Evolutionary conservation across 2,888 invertebrate genomes (phyloP), one percentile per base, ranked within the genome.

Genomic region (Pterostichus madidus): DNA sequence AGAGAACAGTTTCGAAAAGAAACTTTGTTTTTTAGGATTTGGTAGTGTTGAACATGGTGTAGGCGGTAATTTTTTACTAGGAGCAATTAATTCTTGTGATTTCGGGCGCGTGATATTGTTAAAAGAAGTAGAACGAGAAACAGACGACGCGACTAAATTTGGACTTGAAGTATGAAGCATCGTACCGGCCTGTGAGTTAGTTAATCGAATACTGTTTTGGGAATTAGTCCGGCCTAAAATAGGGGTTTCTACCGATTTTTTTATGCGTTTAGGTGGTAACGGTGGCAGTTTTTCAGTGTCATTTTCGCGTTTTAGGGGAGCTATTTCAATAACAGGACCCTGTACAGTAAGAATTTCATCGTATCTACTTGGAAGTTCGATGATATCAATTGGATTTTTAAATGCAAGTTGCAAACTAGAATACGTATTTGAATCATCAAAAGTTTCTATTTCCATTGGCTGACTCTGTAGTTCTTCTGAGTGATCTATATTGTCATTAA

Each of bases 391-490:
- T 0, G 96, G 96, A 89, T 97, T 96, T 89, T 94, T 96, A 90
- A 96, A 96, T 0, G 97, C 97, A 87, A 96, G 91, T 87, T 97
- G 97, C 78, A 97, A 90, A 87, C 96, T 96, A 0, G 96, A 95
- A 87, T 97, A 97, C 0, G 96, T 96, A 83, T 95, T 94, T 44
- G 94, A 92, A 86, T 96, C 96, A 87, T 95, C 94, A 84, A 95
- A 95, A 53, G 93, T 93, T 56, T 94, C 94, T 0, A 91, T 86
- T 61, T 94, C 94, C 88, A 91, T 90, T 8, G 90, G 89, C 61
- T 84, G 82, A 11, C 80, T 77, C 39, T 84, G 84, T 31, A 86
- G 85, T 7, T 83, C 52, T n/a, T 80, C 80, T 5, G 84, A 82
- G 32, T 86, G 85, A 52, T 81, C 84, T 11, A 84, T 80, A 31